These are phyloP conservation scores for Myotis findleyi DNA, from an alignment of 2,797 vertebrate species.

Conservation along the genomic window DNA sequence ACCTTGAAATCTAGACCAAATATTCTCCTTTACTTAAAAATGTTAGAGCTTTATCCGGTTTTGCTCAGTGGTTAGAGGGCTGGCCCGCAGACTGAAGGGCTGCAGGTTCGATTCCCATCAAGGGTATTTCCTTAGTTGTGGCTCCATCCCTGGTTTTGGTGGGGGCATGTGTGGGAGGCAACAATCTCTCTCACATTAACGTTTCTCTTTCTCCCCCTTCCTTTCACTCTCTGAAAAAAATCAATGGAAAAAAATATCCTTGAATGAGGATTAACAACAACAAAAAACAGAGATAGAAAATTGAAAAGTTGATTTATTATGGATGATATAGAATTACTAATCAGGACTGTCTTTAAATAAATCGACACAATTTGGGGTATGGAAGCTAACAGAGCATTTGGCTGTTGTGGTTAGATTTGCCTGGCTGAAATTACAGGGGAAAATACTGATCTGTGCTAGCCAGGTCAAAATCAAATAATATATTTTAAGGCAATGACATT, in stretches of 20 bases:
- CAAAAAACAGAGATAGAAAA: neutral
- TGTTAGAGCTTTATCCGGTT: neutral
- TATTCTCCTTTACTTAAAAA: constrained; percentile 20
- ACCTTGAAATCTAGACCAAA: neutral
- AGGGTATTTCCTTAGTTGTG: no score
- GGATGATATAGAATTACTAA: neutral
- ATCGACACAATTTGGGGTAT: neutral
- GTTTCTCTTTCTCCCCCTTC: no score
- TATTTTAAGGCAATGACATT: neutral
- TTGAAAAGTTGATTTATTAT: constrained; percentile 6
- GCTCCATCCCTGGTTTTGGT: no score
- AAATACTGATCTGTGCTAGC: neutral
- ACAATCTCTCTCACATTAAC: no score
- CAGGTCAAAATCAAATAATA: constrained; percentile 16
- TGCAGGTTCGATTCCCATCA: no score
- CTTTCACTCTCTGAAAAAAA: no score
- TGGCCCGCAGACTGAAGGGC: no score
- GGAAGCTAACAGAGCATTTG: neutral
- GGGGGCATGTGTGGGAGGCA: no score
- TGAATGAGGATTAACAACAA: no score
- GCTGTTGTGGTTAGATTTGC: neutral
- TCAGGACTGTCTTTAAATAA: neutral
- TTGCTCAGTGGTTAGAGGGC: no score
- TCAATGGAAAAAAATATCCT: no score
- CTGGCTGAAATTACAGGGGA: neutral